Evolutionary conservation across 2,888 invertebrate species (phyloP).

Genomic region (Drosophila aldrichi): DNA sequence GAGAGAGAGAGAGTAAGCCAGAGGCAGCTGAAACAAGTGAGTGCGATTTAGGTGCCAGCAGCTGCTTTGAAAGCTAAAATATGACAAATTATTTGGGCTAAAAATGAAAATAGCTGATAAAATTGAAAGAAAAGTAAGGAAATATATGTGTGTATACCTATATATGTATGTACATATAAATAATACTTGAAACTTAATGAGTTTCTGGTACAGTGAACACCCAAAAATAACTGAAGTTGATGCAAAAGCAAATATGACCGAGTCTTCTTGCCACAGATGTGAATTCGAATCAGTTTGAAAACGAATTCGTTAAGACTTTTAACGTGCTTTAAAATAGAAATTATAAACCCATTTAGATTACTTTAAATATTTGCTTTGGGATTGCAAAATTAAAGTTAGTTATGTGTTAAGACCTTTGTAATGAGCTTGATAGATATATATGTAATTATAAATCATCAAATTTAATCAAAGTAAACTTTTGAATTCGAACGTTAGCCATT

Average conservation of each 20-base stretch:
- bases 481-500: too few species aligned
- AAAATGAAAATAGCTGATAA: constrained; percentile 27
- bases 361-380: too few species aligned
- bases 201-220: constrained; percentile 21
- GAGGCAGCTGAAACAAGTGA: background rate
- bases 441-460: too few species aligned
- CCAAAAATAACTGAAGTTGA: background rate
- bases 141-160: background rate
- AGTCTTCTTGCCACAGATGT: too few species aligned
- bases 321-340: too few species aligned
- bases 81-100: constrained; percentile 42
- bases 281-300: too few species aligned
- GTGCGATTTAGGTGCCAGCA: constrained; percentile 21
- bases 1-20: background rate
- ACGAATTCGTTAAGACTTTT: too few species aligned
- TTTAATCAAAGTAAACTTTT: too few species aligned
- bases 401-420: too few species aligned
- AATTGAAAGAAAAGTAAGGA: constrained; percentile 16
- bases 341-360: too few species aligned
- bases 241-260: background rate
- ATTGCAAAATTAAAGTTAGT: too few species aligned
- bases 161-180: constrained; percentile 17
- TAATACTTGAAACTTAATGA: constrained; percentile 24
- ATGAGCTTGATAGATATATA: too few species aligned
- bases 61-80: constrained; percentile 40